phyloP scores from a whole-genome alignment of 2,797 vertebrate genomes.

The Hippocampus kuda region DNA sequence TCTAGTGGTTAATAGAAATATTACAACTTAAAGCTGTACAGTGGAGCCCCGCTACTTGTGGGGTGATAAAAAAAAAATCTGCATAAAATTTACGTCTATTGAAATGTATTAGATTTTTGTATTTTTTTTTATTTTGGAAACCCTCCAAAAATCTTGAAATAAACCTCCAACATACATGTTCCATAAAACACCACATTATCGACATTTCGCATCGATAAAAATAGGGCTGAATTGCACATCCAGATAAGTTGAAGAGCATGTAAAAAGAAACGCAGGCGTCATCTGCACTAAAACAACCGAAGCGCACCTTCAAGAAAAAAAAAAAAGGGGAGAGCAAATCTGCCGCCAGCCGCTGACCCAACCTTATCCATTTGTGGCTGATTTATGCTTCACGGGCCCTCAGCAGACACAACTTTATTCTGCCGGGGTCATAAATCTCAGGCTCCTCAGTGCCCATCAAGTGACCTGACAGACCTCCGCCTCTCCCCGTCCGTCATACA shows the following conservation, averaged over 20 bases:
- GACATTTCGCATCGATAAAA: neutral
- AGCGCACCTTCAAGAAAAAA: slow-evolving; percentile 21
- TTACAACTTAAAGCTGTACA: too few species aligned
- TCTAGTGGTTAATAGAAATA: too few species aligned
- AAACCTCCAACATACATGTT: too few species aligned
- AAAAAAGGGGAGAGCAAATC: slow-evolving; percentile 28
- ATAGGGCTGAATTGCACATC: neutral
- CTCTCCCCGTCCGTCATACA: neutral
- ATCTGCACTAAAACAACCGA: slow-evolving; percentile 8
- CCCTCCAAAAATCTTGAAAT: too few species aligned
- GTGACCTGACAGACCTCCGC: slow-evolving; percentile 27
- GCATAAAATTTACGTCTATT: too few species aligned
- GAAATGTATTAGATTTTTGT: too few species aligned
- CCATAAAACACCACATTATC: too few species aligned
- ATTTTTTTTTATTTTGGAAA: too few species aligned
- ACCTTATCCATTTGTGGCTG: slow-evolving; percentile 67
- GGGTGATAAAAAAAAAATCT: too few species aligned
- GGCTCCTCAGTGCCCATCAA: slow-evolving; percentile 52
- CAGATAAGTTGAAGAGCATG: neutral
- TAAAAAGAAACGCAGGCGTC: slow-evolving; percentile 14
- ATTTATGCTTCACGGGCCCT: slow-evolving; percentile 62
- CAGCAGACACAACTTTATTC: slow-evolving; percentile 65
- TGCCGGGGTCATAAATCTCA: slow-evolving; percentile 66
- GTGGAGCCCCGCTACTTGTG: too few species aligned
- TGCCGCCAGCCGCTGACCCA: slow-evolving; percentile 60